phyloP scores from a whole-genome alignment of 1,140 invertebrate genomes.

The Battus philenor region DNA sequence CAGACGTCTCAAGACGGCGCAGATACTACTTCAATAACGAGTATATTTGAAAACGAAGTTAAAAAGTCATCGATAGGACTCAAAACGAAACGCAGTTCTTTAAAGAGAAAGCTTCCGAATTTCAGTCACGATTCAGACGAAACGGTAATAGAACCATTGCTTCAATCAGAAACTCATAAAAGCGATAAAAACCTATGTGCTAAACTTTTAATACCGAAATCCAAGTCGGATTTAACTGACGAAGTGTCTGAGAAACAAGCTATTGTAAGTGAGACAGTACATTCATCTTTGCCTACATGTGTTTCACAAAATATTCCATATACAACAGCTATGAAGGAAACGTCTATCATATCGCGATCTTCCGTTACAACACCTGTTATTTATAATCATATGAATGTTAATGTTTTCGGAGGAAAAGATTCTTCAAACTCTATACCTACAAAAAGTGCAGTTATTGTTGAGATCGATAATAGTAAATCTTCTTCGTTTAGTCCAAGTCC shows the following conservation, averaged over 20 bases:
- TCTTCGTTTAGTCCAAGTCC: slow-evolving; percentile 36
- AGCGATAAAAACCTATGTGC: slow-evolving; percentile 53
- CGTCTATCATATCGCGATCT: slow-evolving; percentile 15
- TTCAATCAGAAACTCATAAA: slow-evolving; percentile 56
- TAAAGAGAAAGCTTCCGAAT: slow-evolving; percentile 61
- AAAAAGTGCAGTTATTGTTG: slow-evolving; percentile 51
- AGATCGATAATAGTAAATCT: slow-evolving; percentile 43
- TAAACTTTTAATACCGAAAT: slow-evolving; percentile 54
- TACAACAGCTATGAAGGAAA: slow-evolving; percentile 24
- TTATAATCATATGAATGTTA: slow-evolving; percentile 61
- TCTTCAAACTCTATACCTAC: slow-evolving; percentile 24
- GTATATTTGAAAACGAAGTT: slow-evolving; percentile 59
- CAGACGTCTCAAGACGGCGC: slow-evolving; percentile 64
- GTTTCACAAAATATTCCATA: slow-evolving; percentile 15
- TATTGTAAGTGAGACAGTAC: slow-evolving; percentile 22
- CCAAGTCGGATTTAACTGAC: slow-evolving; percentile 50
- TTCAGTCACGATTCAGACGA: slow-evolving; percentile 62
- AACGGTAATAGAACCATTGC: slow-evolving; percentile 61
- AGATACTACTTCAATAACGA: slow-evolving; percentile 57
- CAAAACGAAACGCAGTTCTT: slow-evolving; percentile 63
- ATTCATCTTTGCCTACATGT: slow-evolving; percentile 18
- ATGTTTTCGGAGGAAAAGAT: slow-evolving; percentile 38
- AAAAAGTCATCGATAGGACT: slow-evolving; percentile 52
- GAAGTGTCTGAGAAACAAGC: slow-evolving; percentile 31
- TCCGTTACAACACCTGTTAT: slow-evolving; percentile 23